phyloP scores from a whole-genome alignment of 2,113 vertebrate genomes.

The Lagenorhynchus albirostris region DNA sequence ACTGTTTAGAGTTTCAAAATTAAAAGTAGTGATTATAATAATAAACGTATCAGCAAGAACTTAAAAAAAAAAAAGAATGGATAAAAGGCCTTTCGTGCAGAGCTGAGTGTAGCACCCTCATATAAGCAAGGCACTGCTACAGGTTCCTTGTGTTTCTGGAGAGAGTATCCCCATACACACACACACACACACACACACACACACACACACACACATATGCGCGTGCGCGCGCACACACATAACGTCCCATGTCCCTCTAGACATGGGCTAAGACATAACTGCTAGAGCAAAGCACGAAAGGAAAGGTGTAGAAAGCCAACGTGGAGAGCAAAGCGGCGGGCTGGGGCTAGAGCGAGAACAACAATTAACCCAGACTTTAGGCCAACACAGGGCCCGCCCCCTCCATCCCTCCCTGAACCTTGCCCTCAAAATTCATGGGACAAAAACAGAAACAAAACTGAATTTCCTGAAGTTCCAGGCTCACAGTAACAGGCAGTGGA shows the following conservation, averaged over 20 bases:
- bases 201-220: background rate
- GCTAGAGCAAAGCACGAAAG: background rate
- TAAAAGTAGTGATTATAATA: background rate
- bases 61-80: background rate
- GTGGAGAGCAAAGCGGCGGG: background rate
- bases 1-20: slow-evolving; percentile 7
- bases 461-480: background rate
- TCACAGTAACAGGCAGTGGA: background rate
- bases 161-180: slow-evolving; percentile 15
- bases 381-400: accelerated
- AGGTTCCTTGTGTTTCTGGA: slow-evolving; percentile 18
- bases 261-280: background rate
- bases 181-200: background rate
- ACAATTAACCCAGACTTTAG: background rate
- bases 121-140: background rate
- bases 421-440: accelerated
- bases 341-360: background rate
- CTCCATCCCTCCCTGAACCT: accelerated
- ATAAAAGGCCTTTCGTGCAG: background rate
- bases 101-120: background rate
- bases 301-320: background rate
- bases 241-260: background rate
- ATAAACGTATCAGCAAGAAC: background rate
- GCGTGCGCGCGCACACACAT: no score
- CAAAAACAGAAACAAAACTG: background rate